Evolutionary conservation across 2,113 vertebrate species (phyloP).

Genomic region (Labrus mixtus): DNA sequence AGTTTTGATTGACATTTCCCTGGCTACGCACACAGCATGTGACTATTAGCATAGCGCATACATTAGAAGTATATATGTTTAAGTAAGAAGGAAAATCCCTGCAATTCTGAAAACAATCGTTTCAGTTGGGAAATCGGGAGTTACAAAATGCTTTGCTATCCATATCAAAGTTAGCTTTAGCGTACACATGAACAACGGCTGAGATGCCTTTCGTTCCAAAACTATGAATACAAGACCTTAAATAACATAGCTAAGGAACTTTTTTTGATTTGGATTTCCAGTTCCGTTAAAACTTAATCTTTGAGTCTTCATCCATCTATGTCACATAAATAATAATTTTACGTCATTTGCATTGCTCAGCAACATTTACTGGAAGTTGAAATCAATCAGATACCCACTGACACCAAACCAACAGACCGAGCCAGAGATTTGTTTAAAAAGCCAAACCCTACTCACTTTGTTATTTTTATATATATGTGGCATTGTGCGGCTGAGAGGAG

Average conservation of each 20-base stretch:
- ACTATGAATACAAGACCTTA: neutral
- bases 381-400: constrained; percentile 1
- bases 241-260: neutral
- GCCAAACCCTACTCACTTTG: constrained; percentile 28
- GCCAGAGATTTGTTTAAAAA: constrained; percentile 28
- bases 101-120: too few species aligned
- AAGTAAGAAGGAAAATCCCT: too few species aligned
- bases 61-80: too few species aligned
- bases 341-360: neutral
- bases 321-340: neutral
- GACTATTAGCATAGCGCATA: too few species aligned
- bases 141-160: too few species aligned
- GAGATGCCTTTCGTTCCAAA: too few species aligned
- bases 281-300: neutral
- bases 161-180: too few species aligned
- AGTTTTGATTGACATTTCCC: too few species aligned
- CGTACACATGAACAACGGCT: too few species aligned
- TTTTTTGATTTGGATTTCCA: neutral
- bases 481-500: constrained; percentile 43
- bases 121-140: too few species aligned
- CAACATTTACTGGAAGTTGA: constrained; percentile 8
- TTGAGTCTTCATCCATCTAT: neutral
- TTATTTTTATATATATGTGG: constrained; percentile 20
- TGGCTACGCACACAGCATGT: too few species aligned
- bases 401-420: constrained; percentile 5